Evolutionary conservation across 1,140 invertebrate genomes (phyloP), one percentile per base, ranked within the genome.

Genomic region (Euschistus heros): DNA sequence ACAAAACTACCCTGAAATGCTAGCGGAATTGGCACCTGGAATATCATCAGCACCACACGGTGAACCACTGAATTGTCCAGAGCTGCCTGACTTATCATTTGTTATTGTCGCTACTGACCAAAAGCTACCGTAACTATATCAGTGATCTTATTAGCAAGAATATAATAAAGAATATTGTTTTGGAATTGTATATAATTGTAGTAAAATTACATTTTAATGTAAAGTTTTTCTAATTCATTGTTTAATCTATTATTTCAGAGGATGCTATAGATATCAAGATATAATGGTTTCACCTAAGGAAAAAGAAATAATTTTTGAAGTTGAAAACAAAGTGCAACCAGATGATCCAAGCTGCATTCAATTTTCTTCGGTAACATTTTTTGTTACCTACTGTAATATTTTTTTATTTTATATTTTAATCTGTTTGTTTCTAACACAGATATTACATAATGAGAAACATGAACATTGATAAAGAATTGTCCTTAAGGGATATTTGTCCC

Each of bases 301-400:
- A 24, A 74, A 83, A 27, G 66, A 76, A 65, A 72, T 77, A 52
- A 65, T 80, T 13, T 75, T 80, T 69, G 68, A 74, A 55, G 71
- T 74, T 17, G 76, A 80, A 69, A 68, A 73, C 37, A 71, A 74
- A 26, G 75, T 91, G 4, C 81, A 82, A 60, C 83, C 87, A 14
- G 81, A 88, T 71, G 81, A 84, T 22, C 80, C 84, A 1, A 84
- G 81, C 65, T 87, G 89, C 71, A 86, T 95, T 69, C 90, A 93
- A 72, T 94, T 94, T 69, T 94, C 92, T 0, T 95, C 92, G 0
- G 89, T 89, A 67, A 83, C 83, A 68, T 44, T 42, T n/a, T 27
- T 67, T 66, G 2, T 30, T 30, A 30, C n/a, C n/a, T n/a, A n/a
- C n/a, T n/a, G n/a, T n/a, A n/a, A n/a, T n/a, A n/a, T n/a, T n/a